These are phyloP conservation scores for Miniopterus natalensis DNA, from an alignment of 2,113 vertebrate species.

Conservation along the genomic window DNA sequence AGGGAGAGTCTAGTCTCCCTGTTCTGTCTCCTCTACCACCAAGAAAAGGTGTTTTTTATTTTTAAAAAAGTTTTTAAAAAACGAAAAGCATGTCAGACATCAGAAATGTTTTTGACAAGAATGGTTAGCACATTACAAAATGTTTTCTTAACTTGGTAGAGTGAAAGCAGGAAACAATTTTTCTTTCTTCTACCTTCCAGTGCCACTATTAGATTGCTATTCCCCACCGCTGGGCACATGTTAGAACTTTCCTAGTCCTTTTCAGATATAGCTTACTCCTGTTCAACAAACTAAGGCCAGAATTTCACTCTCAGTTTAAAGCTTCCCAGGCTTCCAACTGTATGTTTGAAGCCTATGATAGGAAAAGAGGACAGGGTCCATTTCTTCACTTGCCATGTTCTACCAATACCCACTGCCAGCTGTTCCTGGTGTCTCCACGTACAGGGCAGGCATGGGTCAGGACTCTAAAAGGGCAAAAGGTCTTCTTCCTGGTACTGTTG, in stretches of 20 bases:
- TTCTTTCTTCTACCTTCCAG: background rate
- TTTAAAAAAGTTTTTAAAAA: background rate
- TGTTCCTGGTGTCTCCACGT: background rate
- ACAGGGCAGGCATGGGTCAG: accelerated
- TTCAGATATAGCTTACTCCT: background rate
- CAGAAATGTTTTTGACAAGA: background rate
- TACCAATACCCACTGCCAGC: too few species aligned
- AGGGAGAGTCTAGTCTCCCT: background rate
- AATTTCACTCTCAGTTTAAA: background rate
- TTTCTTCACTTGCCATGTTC: background rate
- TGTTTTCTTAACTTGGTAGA: background rate
- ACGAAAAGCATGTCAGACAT: background rate
- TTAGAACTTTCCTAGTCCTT: background rate
- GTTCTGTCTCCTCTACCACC: background rate
- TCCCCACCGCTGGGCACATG: background rate
- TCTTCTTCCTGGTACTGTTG: too few species aligned
- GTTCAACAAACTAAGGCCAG: background rate
- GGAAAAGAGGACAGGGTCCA: background rate
- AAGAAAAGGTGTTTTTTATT: background rate
- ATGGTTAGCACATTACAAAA: background rate
- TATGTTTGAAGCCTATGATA: background rate
- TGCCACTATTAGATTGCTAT: background rate
- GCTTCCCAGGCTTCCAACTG: accelerated
- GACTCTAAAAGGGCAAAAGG: too few species aligned
- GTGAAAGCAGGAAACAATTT: background rate